These are phyloP conservation scores for Drosophila incognita DNA, from an alignment of 2,888 invertebrate genomes.

Conservation along the genomic window DNA sequence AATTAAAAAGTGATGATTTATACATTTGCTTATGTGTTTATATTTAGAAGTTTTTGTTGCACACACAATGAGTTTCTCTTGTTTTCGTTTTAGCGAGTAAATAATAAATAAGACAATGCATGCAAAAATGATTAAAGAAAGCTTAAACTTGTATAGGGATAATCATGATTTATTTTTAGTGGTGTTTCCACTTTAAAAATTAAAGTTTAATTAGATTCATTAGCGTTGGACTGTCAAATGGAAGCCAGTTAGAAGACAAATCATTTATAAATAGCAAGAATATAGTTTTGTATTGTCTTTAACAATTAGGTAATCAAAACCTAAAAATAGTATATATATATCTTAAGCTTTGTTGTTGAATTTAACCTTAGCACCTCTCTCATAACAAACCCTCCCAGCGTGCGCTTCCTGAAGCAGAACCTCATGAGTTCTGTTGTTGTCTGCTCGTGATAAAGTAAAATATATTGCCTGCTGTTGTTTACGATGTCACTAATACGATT, in stretches of 20 bases:
- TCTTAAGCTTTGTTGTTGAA: neutral
- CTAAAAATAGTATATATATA: neutral
- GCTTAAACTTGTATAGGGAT: neutral
- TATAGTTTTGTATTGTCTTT: neutral
- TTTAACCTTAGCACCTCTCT: neutral
- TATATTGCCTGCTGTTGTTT: conserved; percentile 31
- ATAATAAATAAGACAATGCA: neutral
- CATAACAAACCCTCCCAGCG: neutral
- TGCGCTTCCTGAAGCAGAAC: conserved; percentile 9
- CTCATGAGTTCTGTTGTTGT: neutral
- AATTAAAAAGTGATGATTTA: neutral
- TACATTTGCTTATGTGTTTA: neutral
- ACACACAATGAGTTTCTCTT: neutral
- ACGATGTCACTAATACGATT: conserved; percentile 53
- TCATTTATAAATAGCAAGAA: too few species aligned
- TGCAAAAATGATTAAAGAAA: neutral
- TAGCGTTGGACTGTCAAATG: neutral
- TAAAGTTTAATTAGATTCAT: neutral
- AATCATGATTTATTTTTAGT: neutral
- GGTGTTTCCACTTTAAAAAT: neutral
- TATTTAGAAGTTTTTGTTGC: neutral
- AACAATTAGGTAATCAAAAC: neutral
- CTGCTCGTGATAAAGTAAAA: conserved; percentile 24
- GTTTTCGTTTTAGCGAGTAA: neutral
- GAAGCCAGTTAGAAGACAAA: neutral